These are phyloP conservation scores for Atethmia centrago DNA, from an alignment of 2,888 invertebrate species.

Conservation along the genomic window DNA sequence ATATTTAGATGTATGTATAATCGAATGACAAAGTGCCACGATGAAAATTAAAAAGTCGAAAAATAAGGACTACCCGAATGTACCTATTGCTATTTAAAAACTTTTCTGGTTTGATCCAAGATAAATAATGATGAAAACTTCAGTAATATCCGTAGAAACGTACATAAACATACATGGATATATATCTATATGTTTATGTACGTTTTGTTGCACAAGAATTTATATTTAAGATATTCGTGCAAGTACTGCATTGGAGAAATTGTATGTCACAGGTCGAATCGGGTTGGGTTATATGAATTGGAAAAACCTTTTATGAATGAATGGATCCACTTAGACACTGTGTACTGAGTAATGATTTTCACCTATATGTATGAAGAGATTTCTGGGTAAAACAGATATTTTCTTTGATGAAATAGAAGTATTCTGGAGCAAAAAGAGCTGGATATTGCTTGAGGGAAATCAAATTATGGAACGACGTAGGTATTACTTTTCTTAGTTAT, in stretches of 20 bases:
- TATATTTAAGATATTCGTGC: conserved; percentile 14
- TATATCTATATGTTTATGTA: no score
- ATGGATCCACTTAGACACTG: conserved; percentile 62
- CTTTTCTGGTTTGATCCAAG: conserved; percentile 9
- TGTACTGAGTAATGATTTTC: conserved; percentile 53
- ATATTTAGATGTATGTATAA: no score
- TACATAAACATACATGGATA: no score
- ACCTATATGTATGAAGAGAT: conserved; percentile 49
- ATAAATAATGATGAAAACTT: conserved; percentile 12
- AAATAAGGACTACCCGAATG: no score
- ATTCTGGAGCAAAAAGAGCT: conserved; percentile 7
- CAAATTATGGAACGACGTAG: neutral
- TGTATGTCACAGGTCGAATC: conserved; percentile 48
- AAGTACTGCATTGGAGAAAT: conserved; percentile 36
- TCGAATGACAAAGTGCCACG: no score
- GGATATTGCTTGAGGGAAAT: conserved; percentile 12
- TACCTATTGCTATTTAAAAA: conserved; percentile 19
- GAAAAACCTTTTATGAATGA: conserved; percentile 66
- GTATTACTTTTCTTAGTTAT: neutral
- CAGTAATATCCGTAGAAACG: conserved; percentile 6
- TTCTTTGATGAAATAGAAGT: conserved; percentile 49
- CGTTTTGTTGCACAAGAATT: neutral
- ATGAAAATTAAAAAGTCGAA: no score
- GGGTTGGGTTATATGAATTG: conserved; percentile 60
- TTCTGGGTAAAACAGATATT: conserved; percentile 41